These are phyloP conservation scores for Drosophila flavopinicola DNA, from an alignment of 2,888 invertebrate species.

Conservation along the genomic window DNA sequence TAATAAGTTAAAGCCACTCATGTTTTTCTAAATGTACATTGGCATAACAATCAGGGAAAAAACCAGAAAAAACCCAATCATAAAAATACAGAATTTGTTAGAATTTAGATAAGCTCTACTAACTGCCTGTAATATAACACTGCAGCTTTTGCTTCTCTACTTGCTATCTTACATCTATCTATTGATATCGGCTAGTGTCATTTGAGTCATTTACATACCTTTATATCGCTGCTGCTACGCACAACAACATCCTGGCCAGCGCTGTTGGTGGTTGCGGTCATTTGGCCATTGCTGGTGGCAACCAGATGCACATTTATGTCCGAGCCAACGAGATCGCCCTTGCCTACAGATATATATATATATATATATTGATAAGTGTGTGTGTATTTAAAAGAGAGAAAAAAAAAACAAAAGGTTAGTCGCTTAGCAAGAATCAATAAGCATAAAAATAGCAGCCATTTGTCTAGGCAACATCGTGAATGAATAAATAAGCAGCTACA, in stretches of 20 bases:
- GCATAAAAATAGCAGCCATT: conserved; percentile 77
- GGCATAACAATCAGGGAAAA: no score
- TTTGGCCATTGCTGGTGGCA: conserved; percentile 87
- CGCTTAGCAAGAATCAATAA: conserved; percentile 67
- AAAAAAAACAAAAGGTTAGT: conserved; percentile 59
- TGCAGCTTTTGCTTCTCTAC: not conserved
- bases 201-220: conserved; percentile 84
- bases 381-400: conserved; percentile 5
- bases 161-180: not conserved
- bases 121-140: not conserved
- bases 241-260: conserved; percentile 90
- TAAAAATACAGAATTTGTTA: no score
- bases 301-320: conserved; percentile 94
- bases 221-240: conserved; percentile 97
- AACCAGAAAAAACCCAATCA: no score
- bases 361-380: not conserved
- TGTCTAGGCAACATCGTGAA: conserved; percentile 72
- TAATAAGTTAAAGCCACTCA: no score
- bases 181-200: conserved; percentile 17
- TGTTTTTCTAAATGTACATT: no score
- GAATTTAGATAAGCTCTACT: not conserved
- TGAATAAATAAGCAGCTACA: conserved; percentile 64
- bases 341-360: conserved; percentile 87
- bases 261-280: conserved; percentile 86
- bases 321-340: conserved; percentile 97